phyloP scores from a whole-genome alignment of 2,113 vertebrate species.

The Lampris incognitus region DNA sequence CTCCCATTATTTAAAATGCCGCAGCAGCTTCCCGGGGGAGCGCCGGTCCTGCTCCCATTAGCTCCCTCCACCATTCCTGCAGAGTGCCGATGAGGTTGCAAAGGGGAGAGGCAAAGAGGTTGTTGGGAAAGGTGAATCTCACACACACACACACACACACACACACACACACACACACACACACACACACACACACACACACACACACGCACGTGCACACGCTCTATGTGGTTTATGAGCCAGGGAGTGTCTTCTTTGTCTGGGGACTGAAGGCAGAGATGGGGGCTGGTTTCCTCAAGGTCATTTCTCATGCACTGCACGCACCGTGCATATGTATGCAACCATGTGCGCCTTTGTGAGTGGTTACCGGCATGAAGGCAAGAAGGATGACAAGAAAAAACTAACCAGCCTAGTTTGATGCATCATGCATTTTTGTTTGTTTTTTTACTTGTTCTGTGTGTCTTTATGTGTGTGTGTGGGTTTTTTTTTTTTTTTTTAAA shows the following conservation, averaged over 20 bases:
- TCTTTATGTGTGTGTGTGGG: too few species aligned
- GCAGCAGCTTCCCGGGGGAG: constrained; percentile 38
- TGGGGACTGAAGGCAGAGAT: constrained; percentile 38
- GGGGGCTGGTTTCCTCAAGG: constrained; percentile 69
- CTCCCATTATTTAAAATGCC: constrained; percentile 29
- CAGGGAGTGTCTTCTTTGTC: constrained; percentile 73
- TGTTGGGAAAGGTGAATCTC: constrained; percentile 66
- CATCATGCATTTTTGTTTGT: neutral
- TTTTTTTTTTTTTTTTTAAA: too few species aligned
- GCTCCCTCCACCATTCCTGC: constrained; percentile 50
- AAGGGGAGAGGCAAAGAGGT: constrained; percentile 23
- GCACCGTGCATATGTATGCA: constrained; percentile 37
- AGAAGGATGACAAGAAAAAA: neutral
- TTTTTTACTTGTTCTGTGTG: too few species aligned
- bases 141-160: neutral
- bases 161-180: too few species aligned
- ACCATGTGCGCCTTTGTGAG: constrained; percentile 1
- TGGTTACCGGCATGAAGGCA: neutral
- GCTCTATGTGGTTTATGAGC: constrained; percentile 38
- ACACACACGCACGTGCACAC: too few species aligned
- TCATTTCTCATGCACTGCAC: constrained; percentile 41
- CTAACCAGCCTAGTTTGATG: neutral
- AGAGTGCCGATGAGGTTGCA: constrained; percentile 12
- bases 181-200: too few species aligned
- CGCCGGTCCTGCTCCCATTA: constrained; percentile 38